Evolutionary conservation across 1,140 invertebrate species (phyloP).

Genomic region (Polypedilum pembai): DNA sequence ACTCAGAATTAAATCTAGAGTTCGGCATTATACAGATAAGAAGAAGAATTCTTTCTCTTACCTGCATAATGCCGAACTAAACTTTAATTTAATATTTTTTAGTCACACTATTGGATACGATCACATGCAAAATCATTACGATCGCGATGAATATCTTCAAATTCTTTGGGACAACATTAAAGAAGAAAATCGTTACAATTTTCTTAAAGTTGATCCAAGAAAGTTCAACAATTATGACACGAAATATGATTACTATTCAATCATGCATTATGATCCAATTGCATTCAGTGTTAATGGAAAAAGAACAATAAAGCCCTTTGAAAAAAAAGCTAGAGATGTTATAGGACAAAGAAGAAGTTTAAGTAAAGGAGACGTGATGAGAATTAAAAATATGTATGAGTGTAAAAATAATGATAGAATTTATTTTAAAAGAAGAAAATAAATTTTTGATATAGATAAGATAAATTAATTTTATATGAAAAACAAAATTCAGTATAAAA

Average conservation of each 20-base stretch:
- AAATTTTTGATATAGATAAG: no score
- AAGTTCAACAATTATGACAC: slow-evolving; percentile 55
- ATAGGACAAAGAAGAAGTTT: slow-evolving; percentile 58
- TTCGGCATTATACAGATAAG: no score
- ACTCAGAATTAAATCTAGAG: no score
- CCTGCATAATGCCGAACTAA: no score
- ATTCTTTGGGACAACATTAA: slow-evolving; percentile 59
- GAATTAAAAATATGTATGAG: background rate
- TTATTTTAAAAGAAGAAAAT: no score
- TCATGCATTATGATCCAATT: slow-evolving; percentile 62
- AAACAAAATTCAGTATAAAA: no score
- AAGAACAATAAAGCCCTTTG: background rate
- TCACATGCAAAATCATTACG: slow-evolving; percentile 62
- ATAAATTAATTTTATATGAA: no score
- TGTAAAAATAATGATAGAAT: no score
- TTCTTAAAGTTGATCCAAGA: slow-evolving; percentile 57
- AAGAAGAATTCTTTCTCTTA: no score
- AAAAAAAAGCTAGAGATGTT: background rate
- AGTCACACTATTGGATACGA: slow-evolving; percentile 64
- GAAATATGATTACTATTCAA: slow-evolving; percentile 59
- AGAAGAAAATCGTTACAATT: slow-evolving; percentile 57
- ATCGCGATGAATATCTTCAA: slow-evolving; percentile 60
- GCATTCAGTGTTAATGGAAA: slow-evolving; percentile 58
- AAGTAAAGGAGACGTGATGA: slow-evolving; percentile 52
- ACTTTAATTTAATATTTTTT: no score